These are phyloP conservation scores for Sebastes glaucus DNA, from an alignment of 2,797 vertebrate genomes.

Conservation along the genomic window DNA sequence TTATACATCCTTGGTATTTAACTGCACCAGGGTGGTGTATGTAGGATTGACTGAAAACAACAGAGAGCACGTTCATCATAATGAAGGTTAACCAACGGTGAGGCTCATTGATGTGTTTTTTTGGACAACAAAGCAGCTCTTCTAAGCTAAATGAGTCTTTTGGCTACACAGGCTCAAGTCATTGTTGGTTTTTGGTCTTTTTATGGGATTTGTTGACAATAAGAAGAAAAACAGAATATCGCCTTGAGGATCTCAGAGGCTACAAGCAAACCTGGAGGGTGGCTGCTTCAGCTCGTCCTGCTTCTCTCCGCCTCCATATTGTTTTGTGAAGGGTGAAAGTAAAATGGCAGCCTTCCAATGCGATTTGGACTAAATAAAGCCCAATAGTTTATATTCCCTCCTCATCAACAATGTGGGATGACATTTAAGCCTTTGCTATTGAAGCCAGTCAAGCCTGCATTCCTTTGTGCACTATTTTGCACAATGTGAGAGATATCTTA, in stretches of 20 bases:
- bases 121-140: not conserved
- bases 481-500: conserved; percentile 27
- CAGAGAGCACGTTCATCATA: not conserved
- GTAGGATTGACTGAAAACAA: conserved; percentile 13
- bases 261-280: not conserved
- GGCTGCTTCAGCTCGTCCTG: not conserved
- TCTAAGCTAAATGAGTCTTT: not conserved
- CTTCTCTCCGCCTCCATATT: conserved; percentile 33
- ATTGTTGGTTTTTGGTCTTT: not conserved
- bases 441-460: conserved; percentile 7
- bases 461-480: conserved; percentile 21
- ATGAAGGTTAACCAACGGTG: not conserved
- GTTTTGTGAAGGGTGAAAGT: conserved; percentile 23
- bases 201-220: not conserved
- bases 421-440: conserved; percentile 37
- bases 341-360: conserved; percentile 48
- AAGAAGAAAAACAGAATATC: not conserved
- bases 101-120: not conserved
- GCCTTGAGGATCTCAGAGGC: not conserved
- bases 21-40: not conserved
- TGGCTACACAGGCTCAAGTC: not conserved
- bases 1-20: too few species aligned
- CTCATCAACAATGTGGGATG: conserved; percentile 2
- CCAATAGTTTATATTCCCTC: conserved; percentile 2
- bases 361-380: conserved; percentile 10